A percentile compares a stretch with the other conserved stretches of the same genome.
Conservation (phyloP, 2,797 vertebrate species). For the Dicrostonyx torquatus region DNA sequence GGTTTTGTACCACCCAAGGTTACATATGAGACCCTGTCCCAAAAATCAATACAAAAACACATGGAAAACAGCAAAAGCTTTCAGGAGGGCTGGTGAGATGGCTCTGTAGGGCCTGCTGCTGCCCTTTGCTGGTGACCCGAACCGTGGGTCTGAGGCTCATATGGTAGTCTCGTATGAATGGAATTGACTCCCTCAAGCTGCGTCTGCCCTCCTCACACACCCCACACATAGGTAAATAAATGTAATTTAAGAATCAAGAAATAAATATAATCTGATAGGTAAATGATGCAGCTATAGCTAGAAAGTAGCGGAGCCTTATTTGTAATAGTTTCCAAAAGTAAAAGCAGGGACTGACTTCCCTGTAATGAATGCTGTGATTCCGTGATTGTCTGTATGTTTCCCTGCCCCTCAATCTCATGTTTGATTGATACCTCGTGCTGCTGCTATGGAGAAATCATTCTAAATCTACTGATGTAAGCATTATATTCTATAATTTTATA, state of each 20-base stretch:
- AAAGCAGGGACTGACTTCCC: neutral
- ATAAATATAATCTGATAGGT: neutral
- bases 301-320: slow-evolving; percentile 18
- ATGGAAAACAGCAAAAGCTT: neutral
- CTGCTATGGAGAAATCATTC: slow-evolving; percentile 14
- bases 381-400: neutral
- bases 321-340: neutral
- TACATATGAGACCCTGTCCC: neutral
- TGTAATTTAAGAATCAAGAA: neutral
- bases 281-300: neutral
- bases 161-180: no score
- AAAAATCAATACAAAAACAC: neutral
- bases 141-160: neutral
- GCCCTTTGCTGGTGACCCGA: neutral
- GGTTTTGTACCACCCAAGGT: neutral
- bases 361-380: neutral
- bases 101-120: no score
- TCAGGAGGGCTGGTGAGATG: neutral
- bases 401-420: neutral
- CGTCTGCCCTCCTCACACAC: neutral
- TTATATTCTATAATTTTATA: neutral
- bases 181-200: neutral
- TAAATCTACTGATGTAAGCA: slow-evolving; percentile 29
- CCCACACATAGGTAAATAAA: neutral
- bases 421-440: slow-evolving; percentile 29